Evolutionary conservation across 2,888 invertebrate genomes (phyloP).

Genomic region (Euplexia lucipara): DNA sequence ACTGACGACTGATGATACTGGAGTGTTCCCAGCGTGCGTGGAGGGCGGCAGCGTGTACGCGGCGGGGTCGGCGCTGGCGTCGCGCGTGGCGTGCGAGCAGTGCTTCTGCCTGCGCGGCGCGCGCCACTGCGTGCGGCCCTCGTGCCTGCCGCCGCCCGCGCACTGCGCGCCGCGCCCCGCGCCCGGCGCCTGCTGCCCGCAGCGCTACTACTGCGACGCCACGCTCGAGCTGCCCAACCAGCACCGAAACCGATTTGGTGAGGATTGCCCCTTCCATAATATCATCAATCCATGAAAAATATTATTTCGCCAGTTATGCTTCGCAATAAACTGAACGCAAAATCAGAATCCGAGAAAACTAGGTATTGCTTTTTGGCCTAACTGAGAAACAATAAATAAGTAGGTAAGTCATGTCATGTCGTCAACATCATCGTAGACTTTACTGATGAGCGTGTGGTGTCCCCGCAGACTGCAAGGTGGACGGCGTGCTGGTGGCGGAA

Average conservation of each 20-base stretch:
- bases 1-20: slow-evolving; percentile 64
- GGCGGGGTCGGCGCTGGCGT: slow-evolving; percentile 96
- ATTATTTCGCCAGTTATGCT: no score
- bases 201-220: slow-evolving; percentile 93
- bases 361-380: no score
- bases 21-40: slow-evolving; percentile 92
- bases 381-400: no score
- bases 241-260: slow-evolving; percentile 36
- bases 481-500: slow-evolving; percentile 87
- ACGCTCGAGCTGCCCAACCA: slow-evolving; percentile 46
- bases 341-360: no score
- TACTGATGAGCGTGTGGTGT: not conserved
- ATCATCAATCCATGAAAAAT: no score
- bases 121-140: slow-evolving; percentile 95
- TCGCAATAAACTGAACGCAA: no score
- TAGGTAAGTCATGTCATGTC: no score
- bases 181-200: slow-evolving; percentile 94
- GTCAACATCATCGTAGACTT: no score
- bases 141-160: slow-evolving; percentile 94
- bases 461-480: slow-evolving; percentile 92
- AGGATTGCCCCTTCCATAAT: slow-evolving; percentile 2
- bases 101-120: slow-evolving; percentile 95
- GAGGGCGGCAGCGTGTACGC: slow-evolving; percentile 94
- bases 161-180: slow-evolving; percentile 93
- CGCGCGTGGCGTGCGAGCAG: slow-evolving; percentile 95